Evolutionary conservation across 53 echinoderm and acorn worm genomes (phyloP).

Genomic region (Stichopus horrens): DNA sequence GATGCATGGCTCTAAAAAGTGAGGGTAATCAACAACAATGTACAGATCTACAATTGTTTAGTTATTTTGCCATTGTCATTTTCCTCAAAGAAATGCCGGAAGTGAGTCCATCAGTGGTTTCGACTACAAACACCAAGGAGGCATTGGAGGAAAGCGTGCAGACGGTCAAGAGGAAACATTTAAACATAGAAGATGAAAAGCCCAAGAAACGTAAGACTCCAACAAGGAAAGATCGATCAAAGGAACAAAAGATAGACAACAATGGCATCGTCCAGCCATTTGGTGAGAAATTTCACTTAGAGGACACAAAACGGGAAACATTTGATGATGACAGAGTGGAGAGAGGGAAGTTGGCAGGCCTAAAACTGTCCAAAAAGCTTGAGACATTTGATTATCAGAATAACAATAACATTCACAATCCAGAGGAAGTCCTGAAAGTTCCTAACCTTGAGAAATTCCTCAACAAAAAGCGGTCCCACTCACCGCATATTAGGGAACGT

Average conservation of each 20-base stretch:
- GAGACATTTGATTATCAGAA: slow-evolving; percentile 46
- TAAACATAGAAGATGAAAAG: slow-evolving; percentile 2
- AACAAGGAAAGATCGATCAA: background rate
- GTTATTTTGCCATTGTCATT: background rate
- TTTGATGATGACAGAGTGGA: background rate
- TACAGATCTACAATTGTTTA: too few species aligned
- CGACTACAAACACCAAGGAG: slow-evolving; percentile 9
- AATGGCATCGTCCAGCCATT: background rate
- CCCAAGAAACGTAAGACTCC: slow-evolving; percentile 15
- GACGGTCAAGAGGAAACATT: background rate
- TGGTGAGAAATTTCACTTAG: background rate
- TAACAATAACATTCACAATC: slow-evolving; percentile 20
- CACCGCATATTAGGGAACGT: slow-evolving; percentile 4
- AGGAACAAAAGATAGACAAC: background rate
- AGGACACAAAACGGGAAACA: background rate
- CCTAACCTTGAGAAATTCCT: slow-evolving; percentile 37
- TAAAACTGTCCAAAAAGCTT: slow-evolving; percentile 39
- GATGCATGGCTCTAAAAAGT: too few species aligned
- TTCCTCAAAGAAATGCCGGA: background rate
- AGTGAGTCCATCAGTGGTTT: background rate
- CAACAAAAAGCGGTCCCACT: background rate
- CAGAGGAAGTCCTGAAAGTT: slow-evolving; percentile 25
- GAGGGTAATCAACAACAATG: too few species aligned
- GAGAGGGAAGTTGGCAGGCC: background rate
- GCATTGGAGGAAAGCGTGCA: background rate